Evolutionary conservation across 2,888 invertebrate species (phyloP), one percentile per base, ranked within the genome.

Genomic region (Chironomus riparius): DNA sequence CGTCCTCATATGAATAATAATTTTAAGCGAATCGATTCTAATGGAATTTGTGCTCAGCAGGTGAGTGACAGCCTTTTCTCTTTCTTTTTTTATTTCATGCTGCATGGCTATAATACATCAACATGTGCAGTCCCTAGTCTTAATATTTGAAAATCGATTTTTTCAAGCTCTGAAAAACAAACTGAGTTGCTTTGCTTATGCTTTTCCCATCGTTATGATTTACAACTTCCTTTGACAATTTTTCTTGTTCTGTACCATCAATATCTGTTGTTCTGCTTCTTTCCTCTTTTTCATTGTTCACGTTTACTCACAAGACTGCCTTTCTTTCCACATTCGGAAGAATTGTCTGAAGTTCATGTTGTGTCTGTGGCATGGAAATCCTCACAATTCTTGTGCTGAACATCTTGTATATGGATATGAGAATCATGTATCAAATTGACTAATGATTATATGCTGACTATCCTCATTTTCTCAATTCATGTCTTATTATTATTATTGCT

Each of bases 1-100:
- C 72, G 72, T 28, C 62, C 72, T 72, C 72, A 72, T 18, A 72
- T 72, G 72, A 72, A 72, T 72, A 72, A 72, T 72, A 72, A 72
- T 62, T 72, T 72, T 72, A 72, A 72, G 28, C 62, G 72, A 38
- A 72, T 72, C 62, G 61, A 72, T 72, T 72, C 72, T 72, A 62
- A 72, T 72, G 62, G 72, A 38, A 72, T 72, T 62, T 72, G 72
- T 61, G 61, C 62, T 61, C 62, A 72, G 72, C 72, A 72, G 72
- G 72, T 72, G 62, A 62, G 48, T 70, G 48, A 38, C 38, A 38
- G 38, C 38, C 38, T 38, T 38, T 38, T 38, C 4, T 38, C 38
- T 38, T 2, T 2, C n/a, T n/a, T n/a, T 28, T 28, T 28, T 5
- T 6, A 1, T 38, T 38, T 38, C 38, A 38, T 38, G 38, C 38